Evolutionary conservation across 2,888 invertebrate genomes (phyloP).

Genomic region (Tipula lateralis): DNA sequence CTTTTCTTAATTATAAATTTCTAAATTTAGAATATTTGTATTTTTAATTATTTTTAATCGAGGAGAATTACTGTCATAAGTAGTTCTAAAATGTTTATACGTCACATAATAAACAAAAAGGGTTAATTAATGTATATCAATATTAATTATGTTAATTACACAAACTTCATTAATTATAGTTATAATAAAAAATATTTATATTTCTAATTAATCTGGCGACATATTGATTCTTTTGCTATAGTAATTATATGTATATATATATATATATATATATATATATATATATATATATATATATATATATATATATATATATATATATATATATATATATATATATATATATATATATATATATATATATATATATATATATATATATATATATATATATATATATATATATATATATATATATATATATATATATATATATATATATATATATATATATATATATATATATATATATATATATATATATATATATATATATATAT

Average conservation of each 20-base stretch:
- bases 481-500: neutral
- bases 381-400: neutral
- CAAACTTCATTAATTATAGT: neutral
- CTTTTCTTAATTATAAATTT: constrained; percentile 9
- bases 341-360: neutral
- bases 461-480: neutral
- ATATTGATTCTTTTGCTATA: neutral
- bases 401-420: neutral
- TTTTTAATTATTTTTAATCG: constrained; percentile 4
- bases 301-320: neutral
- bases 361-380: neutral
- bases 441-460: neutral
- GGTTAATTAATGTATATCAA: constrained; percentile 2
- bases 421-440: neutral
- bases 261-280: neutral
- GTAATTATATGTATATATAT: neutral
- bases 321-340: neutral
- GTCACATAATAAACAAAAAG: neutral
- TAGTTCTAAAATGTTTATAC: neutral
- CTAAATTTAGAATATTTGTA: constrained; percentile 14
- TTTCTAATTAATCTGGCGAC: constrained; percentile 19
- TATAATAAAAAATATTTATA: neutral
- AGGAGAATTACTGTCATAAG: neutral
- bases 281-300: neutral
- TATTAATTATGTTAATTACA: neutral